Conservation (phyloP, 2,797 vertebrate genomes). For the Artibeus jamaicensis region DNA sequence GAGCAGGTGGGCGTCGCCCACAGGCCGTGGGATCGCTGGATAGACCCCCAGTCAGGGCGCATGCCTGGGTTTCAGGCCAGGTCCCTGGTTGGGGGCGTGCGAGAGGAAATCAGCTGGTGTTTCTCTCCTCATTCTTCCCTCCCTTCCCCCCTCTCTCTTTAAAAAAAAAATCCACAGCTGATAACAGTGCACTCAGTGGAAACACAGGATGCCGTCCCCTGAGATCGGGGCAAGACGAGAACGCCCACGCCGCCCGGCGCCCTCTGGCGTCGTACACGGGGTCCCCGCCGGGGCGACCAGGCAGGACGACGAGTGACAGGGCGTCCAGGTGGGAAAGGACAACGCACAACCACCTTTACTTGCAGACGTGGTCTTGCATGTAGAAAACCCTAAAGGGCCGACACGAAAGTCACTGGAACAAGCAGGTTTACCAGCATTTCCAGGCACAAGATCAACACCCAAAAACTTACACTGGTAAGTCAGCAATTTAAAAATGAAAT, state of each 20-base stretch:
- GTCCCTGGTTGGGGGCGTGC: no score
- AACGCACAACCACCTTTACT: neutral
- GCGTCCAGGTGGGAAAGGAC: neutral
- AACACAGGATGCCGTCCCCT: neutral
- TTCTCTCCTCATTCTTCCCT: no score
- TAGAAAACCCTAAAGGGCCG: neutral
- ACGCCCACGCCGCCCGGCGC: no score
- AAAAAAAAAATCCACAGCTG: neutral
- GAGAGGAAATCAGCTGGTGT: no score
- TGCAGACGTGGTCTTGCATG: neutral
- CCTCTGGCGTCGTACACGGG: rapidly evolving
- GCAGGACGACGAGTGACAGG: neutral
- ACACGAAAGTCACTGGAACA: neutral
- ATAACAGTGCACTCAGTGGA: neutral
- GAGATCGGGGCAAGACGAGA: neutral
- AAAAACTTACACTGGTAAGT: neutral
- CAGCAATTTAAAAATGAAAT: neutral
- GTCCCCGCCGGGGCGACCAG: neutral
- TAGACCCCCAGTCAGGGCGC: no score
- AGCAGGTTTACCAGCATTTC: neutral
- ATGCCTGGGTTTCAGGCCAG: no score
- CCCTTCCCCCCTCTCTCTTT: no score
- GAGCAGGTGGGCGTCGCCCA: no score
- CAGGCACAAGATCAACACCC: neutral
- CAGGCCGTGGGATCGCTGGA: no score